Base-by-base conservation (phyloP, 37 sponge, comb jelly and placozoan species). In the Cliona cf. orientalis region DNA sequence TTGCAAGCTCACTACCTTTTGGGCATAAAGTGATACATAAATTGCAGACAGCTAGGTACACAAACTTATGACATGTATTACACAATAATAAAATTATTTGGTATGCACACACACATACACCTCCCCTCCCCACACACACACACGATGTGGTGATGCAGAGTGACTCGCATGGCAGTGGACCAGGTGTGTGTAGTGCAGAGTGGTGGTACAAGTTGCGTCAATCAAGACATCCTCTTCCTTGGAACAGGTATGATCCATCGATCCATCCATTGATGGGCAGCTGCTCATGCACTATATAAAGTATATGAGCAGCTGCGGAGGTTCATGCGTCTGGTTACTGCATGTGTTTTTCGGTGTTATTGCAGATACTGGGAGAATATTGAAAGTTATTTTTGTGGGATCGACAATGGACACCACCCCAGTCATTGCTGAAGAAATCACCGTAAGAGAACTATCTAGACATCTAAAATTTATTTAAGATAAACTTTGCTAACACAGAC, bases 171-270 rank as follows among this genome's bases (percentile, higher is more conserved):
- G 73, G 57, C 45, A 26, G 28, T 43, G 73, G 73, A 72, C 55
- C 1, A 9, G 7, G 73, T 72, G 56, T 72, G 73, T 72, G 73
- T 72, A 1, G 73, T 72, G 34, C 46, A 28, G 2, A 72, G 73
- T 14, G 55, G 14, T 7, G 55, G 33, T 2, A 26, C 57, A 1
- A 12, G 26, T 19, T 72, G 73, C 28, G 34, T 72, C 34, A 72
- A 72, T 49, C 73, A 72, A 38, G 73, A 72, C 34, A 57, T 72
- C 17, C 73, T 72, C 46, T 72, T 72, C 26, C 57, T 72, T 2
- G 73, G 73, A 72, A 31, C 45, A 2, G 73, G 73, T 72, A 6
- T 12, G 70, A 26, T n/a, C n/a, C n/a, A n/a, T n/a, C n/a, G n/a
- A n/a, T n/a, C n/a, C n/a, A n/a, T n/a, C n/a, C n/a, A n/a, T n/a